Percentiles rank a stretch among this genome's conserved stretches.
These are phyloP conservation scores for Hybognathus amarus DNA, from an alignment of 2,797 vertebrate genomes.

Conservation along the genomic window DNA sequence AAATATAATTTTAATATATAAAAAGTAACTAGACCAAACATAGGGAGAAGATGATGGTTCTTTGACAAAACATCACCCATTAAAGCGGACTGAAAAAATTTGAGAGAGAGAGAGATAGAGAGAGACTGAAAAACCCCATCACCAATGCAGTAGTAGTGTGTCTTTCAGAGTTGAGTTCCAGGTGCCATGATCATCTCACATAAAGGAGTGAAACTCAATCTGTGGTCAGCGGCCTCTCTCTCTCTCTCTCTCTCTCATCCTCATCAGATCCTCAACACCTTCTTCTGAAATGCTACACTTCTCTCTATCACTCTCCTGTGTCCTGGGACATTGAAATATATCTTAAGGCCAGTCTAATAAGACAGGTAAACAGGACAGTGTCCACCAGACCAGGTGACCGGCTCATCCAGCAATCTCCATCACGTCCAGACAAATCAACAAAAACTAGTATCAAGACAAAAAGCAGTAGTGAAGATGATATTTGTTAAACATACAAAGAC, in stretches of 20 bases:
- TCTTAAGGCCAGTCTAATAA: constrained; percentile 41
- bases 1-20: not conserved
- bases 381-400: constrained; percentile 4
- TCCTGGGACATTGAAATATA: constrained; percentile 32
- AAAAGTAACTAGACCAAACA: not conserved
- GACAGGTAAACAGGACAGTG: constrained; percentile 9
- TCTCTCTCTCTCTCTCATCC: constrained; percentile 11
- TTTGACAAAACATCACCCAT: not conserved
- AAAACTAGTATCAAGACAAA: not conserved
- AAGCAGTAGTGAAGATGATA: not conserved
- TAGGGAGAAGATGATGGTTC: not conserved
- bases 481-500: not conserved
- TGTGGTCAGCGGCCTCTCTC: constrained; percentile 19
- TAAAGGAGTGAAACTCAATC: constrained; percentile 44
- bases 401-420: constrained; percentile 21
- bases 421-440: not conserved
- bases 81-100: not conserved
- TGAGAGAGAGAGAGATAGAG: too few relatives aligned
- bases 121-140: not conserved
- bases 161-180: constrained; percentile 25
- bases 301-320: constrained; percentile 25
- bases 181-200: constrained; percentile 21
- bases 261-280: constrained; percentile 45
- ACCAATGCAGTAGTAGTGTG: constrained; percentile 18
- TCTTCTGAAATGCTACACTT: constrained; percentile 36